Evolutionary conservation across 2,888 invertebrate species (phyloP), one percentile per base, ranked within the genome.

Genomic region (Drosophila lacicola): DNA sequence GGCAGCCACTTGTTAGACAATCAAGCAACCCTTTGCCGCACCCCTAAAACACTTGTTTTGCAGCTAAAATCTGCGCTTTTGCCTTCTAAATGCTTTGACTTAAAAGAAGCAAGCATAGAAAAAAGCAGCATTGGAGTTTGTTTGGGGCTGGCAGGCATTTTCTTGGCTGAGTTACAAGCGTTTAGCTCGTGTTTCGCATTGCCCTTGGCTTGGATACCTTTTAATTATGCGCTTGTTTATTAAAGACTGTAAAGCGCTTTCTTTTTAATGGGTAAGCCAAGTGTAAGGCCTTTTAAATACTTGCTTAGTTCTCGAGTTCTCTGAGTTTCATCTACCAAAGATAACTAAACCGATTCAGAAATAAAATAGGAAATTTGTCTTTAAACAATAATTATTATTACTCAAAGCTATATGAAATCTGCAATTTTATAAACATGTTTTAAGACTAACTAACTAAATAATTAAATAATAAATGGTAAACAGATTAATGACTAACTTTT

Each of bases 201-300:
- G 58, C 65, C 63, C 19, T 37, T 19, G 63, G 82, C 67, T 50
- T 55, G 60, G 61, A 67, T 65, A 37, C 46, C 47, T 46, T 63
- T 73, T 83, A 83, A 83, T 71, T 74, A 67, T 64, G 58, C 74
- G 53, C 60, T 69, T 74, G 70, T 65, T 70, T 82, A 70, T 46
- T 66, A 69, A 78, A 70, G 53, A 69, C 79, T 63, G 29, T 66
- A 72, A 72, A 54, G 46, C 36, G 72, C 67, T 84, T 71, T 45
- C 46, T 8, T 36, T 36, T 25, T 0, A 21, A 21, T 21, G 36
- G 42, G n/a, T 21, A 21, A 55, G 6, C 10, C 34, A 13, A 13
- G 21, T 10, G 36, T 9, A 1, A 36, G 36, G 6, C 8, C 55
- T 14, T 4, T 25, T 14, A 4, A 45, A 45, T 25, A 6, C 4